A percentile compares a stretch with the other conserved stretches of the same genome.
phyloP scores from a whole-genome alignment of 1,140 invertebrate genomes.

The Neotoxoptera formosana region DNA sequence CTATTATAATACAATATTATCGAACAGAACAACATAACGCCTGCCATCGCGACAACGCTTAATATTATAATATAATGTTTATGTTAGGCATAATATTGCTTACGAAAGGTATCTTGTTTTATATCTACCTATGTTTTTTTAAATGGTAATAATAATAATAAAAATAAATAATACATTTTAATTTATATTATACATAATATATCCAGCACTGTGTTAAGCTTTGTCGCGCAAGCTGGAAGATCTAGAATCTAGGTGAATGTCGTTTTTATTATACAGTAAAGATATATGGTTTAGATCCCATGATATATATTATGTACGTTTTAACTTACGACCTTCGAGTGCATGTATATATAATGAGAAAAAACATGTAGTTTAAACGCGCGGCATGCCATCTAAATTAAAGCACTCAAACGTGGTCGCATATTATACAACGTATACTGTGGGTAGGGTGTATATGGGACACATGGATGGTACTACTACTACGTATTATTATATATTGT shows the following conservation, averaged over 20 bases:
- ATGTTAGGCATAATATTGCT: background rate
- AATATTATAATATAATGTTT: background rate
- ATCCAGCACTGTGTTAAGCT: background rate
- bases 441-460: background rate
- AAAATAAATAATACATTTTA: too few species aligned
- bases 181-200: background rate
- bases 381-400: constrained; percentile 16
- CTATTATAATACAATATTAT: background rate
- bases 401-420: background rate
- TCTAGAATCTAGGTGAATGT: background rate
- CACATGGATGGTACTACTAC: background rate
- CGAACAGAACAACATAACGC: background rate
- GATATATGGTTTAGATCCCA: background rate
- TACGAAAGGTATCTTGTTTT: background rate
- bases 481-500: background rate
- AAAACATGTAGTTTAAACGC: background rate
- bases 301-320: constrained; percentile 26
- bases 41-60: background rate
- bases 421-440: background rate
- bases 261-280: background rate
- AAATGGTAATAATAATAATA: background rate
- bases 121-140: background rate
- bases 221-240: background rate
- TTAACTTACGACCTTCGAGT: background rate
- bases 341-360: background rate